Evolutionary conservation across 2,113 vertebrate species (phyloP).

Genomic region (Callipepla californica): DNA sequence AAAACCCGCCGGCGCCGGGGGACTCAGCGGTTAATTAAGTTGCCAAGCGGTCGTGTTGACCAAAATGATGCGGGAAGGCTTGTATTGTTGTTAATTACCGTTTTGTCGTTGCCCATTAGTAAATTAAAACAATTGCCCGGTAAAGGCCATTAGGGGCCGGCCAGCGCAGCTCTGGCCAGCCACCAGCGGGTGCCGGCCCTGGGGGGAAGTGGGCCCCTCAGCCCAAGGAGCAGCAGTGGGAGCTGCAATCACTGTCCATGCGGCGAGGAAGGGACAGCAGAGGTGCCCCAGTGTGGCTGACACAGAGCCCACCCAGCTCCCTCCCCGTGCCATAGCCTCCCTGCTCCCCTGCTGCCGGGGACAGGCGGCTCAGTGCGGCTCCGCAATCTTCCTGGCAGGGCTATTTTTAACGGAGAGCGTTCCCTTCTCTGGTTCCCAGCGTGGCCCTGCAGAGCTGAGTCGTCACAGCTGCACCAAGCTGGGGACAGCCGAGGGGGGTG

Average conservation of each 20-base stretch:
- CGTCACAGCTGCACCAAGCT: neutral
- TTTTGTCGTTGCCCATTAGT: constrained; percentile 31
- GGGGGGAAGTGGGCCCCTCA: too few species aligned
- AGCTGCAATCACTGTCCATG: neutral
- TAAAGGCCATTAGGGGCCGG: neutral
- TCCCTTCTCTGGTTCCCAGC: neutral
- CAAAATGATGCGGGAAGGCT: neutral
- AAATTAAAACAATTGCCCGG: constrained; percentile 53
- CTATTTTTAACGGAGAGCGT: neutral
- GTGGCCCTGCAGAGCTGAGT: neutral
- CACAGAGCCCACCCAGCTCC: neutral
- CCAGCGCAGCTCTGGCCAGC: neutral
- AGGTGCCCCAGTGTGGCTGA: too few species aligned
- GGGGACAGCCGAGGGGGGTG: neutral
- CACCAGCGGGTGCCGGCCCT: neutral
- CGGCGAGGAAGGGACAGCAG: neutral
- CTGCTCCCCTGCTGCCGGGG: neutral
- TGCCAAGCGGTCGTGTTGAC: neutral
- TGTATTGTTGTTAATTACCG: constrained; percentile 48
- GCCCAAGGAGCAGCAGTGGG: neutral
- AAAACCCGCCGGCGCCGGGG: neutral
- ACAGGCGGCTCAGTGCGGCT: neutral
- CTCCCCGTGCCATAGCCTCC: neutral
- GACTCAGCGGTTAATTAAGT: constrained; percentile 56
- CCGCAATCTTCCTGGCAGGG: neutral